Conservation (phyloP, 1,140 invertebrate species). For the Camponotus pennsylvanicus region DNA sequence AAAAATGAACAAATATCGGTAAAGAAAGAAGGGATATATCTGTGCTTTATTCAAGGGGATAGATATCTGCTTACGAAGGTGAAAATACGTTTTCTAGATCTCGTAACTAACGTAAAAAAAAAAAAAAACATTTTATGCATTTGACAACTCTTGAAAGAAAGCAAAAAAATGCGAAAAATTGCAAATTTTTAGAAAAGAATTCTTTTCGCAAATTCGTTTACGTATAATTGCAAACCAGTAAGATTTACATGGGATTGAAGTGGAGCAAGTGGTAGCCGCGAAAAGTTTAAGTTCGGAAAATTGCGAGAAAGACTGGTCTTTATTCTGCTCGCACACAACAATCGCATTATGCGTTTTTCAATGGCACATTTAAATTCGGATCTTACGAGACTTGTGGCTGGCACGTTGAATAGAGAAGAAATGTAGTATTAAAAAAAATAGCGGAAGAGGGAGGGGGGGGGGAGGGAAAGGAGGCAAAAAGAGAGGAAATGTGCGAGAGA, state of each 20-base stretch:
- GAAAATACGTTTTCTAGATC: background rate
- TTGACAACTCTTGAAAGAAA: background rate
- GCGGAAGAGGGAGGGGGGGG: background rate
- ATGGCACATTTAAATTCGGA: constrained; percentile 8
- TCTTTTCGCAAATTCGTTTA: background rate
- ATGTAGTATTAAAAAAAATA: constrained; percentile 15
- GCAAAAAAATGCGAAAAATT: background rate
- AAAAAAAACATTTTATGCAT: background rate
- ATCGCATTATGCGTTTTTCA: constrained; percentile 39
- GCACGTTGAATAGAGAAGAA: constrained; percentile 33
- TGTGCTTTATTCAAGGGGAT: too few relatives aligned
- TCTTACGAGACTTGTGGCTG: constrained; percentile 18
- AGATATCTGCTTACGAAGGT: too few relatives aligned
- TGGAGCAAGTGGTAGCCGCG: background rate
- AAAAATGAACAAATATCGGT: background rate
- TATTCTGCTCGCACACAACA: background rate
- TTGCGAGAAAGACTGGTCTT: background rate
- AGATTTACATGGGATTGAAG: background rate
- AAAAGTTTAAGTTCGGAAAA: background rate
- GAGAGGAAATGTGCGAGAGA: background rate
- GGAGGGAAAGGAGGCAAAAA: too few relatives aligned
- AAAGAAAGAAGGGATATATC: background rate
- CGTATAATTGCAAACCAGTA: background rate
- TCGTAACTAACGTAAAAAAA: background rate
- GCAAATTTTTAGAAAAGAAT: background rate